Evolutionary conservation across 2,113 vertebrate genomes (phyloP).

Genomic region (Terrapene triunguis): DNA sequence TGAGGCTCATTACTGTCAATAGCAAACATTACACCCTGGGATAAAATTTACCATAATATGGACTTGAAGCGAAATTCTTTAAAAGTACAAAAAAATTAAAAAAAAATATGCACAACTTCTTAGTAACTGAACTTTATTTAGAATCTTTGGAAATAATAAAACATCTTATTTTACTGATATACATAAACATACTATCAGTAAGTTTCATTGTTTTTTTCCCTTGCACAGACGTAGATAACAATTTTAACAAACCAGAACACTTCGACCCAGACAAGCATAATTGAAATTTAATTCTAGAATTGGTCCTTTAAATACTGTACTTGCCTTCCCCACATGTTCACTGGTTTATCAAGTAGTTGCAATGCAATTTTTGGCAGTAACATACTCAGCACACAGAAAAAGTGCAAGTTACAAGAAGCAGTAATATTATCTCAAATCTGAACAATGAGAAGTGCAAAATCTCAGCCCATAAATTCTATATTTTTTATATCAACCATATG

Average conservation of each 20-base stretch:
- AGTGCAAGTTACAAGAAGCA: conserved; percentile 68
- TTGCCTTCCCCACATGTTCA: not conserved
- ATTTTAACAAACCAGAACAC: conserved; percentile 61
- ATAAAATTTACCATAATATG: not conserved
- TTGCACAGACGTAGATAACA: conserved; percentile 39
- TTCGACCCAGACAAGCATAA: conserved; percentile 26
- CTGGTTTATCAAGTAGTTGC: conserved; percentile 49
- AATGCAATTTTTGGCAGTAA: conserved; percentile 60
- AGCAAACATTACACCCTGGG: not conserved
- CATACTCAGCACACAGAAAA: conserved; percentile 45
- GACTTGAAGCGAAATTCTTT: not conserved
- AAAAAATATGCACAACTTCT: not conserved
- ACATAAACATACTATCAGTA: conserved; percentile 60
- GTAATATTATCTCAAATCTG: conserved; percentile 42
- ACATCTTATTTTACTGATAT: conserved; percentile 42
- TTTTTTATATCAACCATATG: not conserved
- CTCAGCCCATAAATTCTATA: conserved; percentile 46
- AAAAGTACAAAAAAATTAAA: not conserved
- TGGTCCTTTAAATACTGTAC: conserved; percentile 40
- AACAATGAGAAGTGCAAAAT: conserved; percentile 54
- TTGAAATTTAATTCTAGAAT: conserved; percentile 3
- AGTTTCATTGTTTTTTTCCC: conserved; percentile 48
- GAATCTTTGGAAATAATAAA: conserved; percentile 74
- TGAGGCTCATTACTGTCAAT: rapidly evolving
- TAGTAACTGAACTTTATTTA: conserved; percentile 74